Percentiles rank a stretch among this genome's conserved stretches.
Conservation (phyloP, 2,888 invertebrate species). For the Scaptodrosophila latifasciaeformis region DNA sequence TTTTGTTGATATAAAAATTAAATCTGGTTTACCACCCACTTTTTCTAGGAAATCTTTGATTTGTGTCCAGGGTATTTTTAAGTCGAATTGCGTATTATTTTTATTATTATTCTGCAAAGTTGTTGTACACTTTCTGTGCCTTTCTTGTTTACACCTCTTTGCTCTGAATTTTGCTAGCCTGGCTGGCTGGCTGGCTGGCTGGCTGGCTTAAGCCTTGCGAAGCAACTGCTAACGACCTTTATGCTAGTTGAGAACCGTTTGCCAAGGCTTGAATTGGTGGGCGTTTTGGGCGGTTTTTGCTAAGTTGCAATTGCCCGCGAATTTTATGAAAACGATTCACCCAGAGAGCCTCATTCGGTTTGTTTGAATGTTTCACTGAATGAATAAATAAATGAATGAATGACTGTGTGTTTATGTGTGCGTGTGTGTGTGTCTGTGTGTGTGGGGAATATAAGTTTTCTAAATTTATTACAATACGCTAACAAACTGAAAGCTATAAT, state of each 20-base stretch:
- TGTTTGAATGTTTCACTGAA: too few species aligned
- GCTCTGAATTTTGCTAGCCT: too few species aligned
- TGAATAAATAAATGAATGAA: too few species aligned
- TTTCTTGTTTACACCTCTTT: conserved; percentile 49
- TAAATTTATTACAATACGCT: conserved; percentile 65
- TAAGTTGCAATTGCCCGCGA: conserved; percentile 49
- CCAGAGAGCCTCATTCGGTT: not conserved
- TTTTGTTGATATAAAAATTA: too few species aligned
- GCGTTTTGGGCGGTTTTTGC: conserved; percentile 24
- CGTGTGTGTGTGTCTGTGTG: too few species aligned
- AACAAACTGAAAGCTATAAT: conserved; percentile 65
- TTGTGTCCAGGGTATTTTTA: too few species aligned
- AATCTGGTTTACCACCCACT: too few species aligned
- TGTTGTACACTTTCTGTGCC: not conserved
- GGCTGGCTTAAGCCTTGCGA: conserved; percentile 50
- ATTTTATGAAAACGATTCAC: conserved; percentile 49
- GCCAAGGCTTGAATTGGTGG: conserved; percentile 15
- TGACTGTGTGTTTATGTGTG: too few species aligned
- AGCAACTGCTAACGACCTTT: conserved; percentile 66
- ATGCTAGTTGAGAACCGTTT: conserved; percentile 49
- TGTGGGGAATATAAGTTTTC: conserved; percentile 48
- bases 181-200: conserved; percentile 16
- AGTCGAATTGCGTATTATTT: too few species aligned
- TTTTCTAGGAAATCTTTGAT: too few species aligned
- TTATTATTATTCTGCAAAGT: not conserved